phyloP scores from a whole-genome alignment of 2,888 invertebrate genomes.

The Nowickia ferox region DNA sequence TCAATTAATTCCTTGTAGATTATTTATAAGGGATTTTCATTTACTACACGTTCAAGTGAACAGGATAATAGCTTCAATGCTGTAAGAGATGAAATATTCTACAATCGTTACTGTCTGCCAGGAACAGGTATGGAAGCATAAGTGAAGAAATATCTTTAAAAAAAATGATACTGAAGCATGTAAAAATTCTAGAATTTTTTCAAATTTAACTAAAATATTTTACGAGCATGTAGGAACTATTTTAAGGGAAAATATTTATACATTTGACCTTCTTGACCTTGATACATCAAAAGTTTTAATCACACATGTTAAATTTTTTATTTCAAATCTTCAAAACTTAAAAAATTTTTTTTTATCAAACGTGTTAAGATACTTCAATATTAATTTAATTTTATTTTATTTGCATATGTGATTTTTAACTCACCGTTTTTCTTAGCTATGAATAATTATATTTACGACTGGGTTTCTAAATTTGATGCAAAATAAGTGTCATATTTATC shows the following conservation, averaged over 20 bases:
- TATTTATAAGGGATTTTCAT: conserved; percentile 71
- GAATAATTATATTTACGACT: too few relatives aligned
- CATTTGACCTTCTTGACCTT: too few relatives aligned
- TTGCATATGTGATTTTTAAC: too few relatives aligned
- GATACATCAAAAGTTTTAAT: too few relatives aligned
- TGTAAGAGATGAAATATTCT: conserved; percentile 47
- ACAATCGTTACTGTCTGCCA: conserved; percentile 60
- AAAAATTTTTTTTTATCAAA: too few relatives aligned
- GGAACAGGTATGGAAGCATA: conserved; percentile 59
- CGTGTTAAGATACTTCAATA: too few relatives aligned
- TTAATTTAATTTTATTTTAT: too few relatives aligned
- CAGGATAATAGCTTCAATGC: conserved; percentile 53
- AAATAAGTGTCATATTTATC: too few relatives aligned
- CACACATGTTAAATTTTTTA: too few relatives aligned
- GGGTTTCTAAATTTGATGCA: too few relatives aligned
- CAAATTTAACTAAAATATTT: not conserved
- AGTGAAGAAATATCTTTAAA: not conserved
- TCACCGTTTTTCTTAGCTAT: too few relatives aligned
- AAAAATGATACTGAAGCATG: not conserved
- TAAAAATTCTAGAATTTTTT: not conserved
- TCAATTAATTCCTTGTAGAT: conserved; percentile 59
- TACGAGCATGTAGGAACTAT: not conserved
- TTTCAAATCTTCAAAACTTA: too few relatives aligned
- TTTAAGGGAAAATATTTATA: not conserved
- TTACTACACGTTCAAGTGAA: conserved; percentile 22